A percentile compares a stretch with the other conserved stretches of the same genome.
Evolutionary conservation across 1,140 invertebrate genomes (phyloP).

Genomic region (Ceratoteleas bidentatus): DNA sequence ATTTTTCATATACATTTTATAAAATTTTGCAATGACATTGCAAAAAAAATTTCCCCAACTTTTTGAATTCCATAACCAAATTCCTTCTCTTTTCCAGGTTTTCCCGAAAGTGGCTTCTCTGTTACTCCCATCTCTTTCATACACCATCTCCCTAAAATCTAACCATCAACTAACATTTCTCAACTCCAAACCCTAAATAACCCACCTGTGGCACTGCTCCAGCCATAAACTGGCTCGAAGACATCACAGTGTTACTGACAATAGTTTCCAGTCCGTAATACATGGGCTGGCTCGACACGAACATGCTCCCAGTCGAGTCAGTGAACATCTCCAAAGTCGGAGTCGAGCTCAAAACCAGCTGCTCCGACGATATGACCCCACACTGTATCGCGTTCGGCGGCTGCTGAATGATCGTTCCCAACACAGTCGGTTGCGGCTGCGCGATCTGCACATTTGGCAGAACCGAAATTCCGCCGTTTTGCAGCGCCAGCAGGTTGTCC

Average conservation of each 20-base stretch:
- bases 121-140: too few species aligned
- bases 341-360: constrained; percentile 85
- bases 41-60: too few species aligned
- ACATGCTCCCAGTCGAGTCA: constrained; percentile 86
- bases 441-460: constrained; percentile 82
- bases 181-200: not conserved
- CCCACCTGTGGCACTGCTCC: constrained; percentile 85
- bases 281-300: constrained; percentile 87
- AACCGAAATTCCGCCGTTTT: constrained; percentile 84
- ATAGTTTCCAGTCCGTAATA: constrained; percentile 91
- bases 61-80: too few species aligned
- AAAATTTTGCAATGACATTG: too few species aligned
- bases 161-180: not conserved
- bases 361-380: constrained; percentile 82
- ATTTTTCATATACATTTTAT: too few species aligned
- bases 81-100: too few species aligned
- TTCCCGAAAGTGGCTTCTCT: too few species aligned
- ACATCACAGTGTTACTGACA: constrained; percentile 92
- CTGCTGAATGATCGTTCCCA: constrained; percentile 85
- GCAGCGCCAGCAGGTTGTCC: constrained; percentile 83
- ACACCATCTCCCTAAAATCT: not conserved
- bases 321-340: constrained; percentile 87
- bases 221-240: constrained; percentile 90
- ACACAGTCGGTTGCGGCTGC: constrained; percentile 81
- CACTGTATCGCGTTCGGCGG: constrained; percentile 82